Base-by-base conservation (phyloP, 2,797 vertebrate genomes). In the Rhyacichthys aspro region DNA sequence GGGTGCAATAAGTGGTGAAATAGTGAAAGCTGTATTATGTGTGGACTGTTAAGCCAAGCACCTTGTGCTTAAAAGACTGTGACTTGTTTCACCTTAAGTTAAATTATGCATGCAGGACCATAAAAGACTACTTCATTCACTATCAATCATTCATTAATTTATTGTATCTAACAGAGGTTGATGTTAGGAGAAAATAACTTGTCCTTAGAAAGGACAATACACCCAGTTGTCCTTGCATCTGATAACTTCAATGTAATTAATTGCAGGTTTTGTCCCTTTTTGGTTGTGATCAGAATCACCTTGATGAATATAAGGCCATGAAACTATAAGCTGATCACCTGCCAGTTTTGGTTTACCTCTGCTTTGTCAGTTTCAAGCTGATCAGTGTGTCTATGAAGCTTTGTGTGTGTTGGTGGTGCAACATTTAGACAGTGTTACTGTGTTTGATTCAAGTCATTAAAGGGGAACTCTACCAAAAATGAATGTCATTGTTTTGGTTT, bases 161-260 rank as follows among this genome's bases (percentile, higher is more conserved):
- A 78, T 42, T 50, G 72, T 76, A 63, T 59, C 70, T 73, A 69
- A 76, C 70, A 67, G 65, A 72, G 57, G 72, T 50, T 64, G 82
- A 69, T 71, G 70, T 58, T 46, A 37, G 53, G 70, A 71, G 64
- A 70, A 78, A 80, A 79, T 64, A 74, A 79, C 64, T 66, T 67
- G 67, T 75, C 76, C 62, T 80, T 19, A 34, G 44, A 55, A 59
- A 74, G 69, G 75, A 79, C 70, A 72, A 76, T 70, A 74, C 56
- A 18, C 73, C 64, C 28, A 14, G 65, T 67, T 79, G 77, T 77
- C 77, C 76, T 82, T 81, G 78, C 53, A 74, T 80, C 74, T 74
- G 60, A 82, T 78, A 71, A 74, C 62, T 59, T 74, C 54, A 62
- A n/a, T n/a, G n/a, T n/a, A n/a, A 50, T 85, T 84, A 82, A 83